These are phyloP conservation scores for Pegea sp. DNA, from an alignment of 23 tunicate genomes.

Conservation along the genomic window DNA sequence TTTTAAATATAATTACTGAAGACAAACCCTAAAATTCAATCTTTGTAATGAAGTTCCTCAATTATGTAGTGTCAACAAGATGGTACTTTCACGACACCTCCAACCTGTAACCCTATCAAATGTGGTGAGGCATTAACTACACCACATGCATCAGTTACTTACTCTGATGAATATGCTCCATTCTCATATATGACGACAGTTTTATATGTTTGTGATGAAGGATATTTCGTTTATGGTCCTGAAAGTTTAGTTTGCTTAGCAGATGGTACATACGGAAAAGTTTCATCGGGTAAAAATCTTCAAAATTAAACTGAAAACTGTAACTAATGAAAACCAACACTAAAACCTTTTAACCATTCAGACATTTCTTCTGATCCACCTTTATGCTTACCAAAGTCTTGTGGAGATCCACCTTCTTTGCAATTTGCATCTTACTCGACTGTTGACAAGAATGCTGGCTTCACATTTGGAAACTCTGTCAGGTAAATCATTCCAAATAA, in stretches of 20 bases:
- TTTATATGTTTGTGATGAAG: constrained; percentile 16
- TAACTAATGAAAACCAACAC: too few species aligned
- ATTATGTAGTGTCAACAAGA: neutral
- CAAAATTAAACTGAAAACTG: too few species aligned
- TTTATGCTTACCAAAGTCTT: constrained; percentile 33
- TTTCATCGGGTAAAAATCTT: neutral
- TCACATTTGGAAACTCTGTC: neutral
- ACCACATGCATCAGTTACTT: neutral
- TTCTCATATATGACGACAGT: constrained; percentile 1
- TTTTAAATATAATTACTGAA: too few species aligned
- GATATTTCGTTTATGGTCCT: constrained; percentile 20
- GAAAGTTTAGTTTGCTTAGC: constrained; percentile 10
- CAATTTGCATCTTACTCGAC: constrained; percentile 10
- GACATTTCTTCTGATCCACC: constrained; percentile 4
- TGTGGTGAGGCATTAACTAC: constrained; percentile 4
- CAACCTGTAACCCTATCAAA: constrained; percentile 6
- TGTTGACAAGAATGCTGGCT: neutral
- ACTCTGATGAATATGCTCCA: neutral
- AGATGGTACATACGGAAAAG: constrained; percentile 13
- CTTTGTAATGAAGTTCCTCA: too few species aligned
- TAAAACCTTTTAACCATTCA: too few species aligned
- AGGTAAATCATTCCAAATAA: neutral
- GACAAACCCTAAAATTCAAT: too few species aligned
- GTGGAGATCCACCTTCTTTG: constrained; percentile 12
- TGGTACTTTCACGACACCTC: neutral